Base-by-base conservation (phyloP, 2,113 vertebrate species). In the Galemys pyrenaicus region DNA sequence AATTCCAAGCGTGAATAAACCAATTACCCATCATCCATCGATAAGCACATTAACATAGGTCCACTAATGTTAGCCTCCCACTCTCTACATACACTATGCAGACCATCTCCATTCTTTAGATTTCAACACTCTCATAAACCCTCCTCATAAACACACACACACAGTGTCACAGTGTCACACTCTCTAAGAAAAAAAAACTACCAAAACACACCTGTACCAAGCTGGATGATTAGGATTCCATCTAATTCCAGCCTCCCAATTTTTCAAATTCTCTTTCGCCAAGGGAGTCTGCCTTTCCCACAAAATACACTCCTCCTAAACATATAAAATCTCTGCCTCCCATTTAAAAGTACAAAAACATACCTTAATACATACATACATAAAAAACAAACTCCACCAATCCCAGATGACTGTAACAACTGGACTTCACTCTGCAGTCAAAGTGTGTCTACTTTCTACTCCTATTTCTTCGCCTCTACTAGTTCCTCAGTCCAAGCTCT, bases 271-370 rank as follows among this genome's bases (percentile, higher is more conserved):
- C 16, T 51, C 41, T 70, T 54, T 51, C 54, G 71, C 71, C 49
- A 78, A 11, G 9, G 20, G 7, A 51, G 8, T 64, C 58, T 65
- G 39, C 41, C n/a, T 84, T 94, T 79, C 56, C 44, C 51, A 94
- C 4, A 13, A 28, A 94, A 56, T 56, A 78, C 26, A 26, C 28
- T 74, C 73, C 71, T 67, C 44, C 10, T 85, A 91, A 83, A 64
- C 13, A 75, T 17, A 17, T n/a, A 77, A 84, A 54, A 41, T 10
- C 74, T 35, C 64, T 87, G 13, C 82, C 28, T 78, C n/a, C 49
- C 32, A 67, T 56, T 83, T 74, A 87, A 89, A 86, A 83, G 81
- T 56, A 67, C 19, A 85, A 91, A 94, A 68, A 70, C n/a, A 17
- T 15, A 28, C 71, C 65, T 87, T 46, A 85, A 91, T 64, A 70